Percentiles rank a stretch among this genome's conserved stretches.
phyloP scores from a whole-genome alignment of 2,888 invertebrate genomes.

The Plagodis dolabraria region DNA sequence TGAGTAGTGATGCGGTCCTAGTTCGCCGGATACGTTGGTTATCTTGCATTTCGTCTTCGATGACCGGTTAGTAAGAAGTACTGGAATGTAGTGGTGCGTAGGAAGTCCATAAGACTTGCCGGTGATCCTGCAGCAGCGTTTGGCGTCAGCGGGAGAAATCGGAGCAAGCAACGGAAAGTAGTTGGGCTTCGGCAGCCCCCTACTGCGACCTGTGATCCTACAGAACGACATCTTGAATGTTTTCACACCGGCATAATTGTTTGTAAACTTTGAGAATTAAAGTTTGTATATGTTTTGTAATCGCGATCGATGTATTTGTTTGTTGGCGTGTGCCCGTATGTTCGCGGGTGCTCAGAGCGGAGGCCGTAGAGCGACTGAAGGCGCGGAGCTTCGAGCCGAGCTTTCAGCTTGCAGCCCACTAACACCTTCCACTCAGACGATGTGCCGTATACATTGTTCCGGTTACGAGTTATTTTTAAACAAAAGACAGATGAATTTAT shows the following conservation, averaged over 20 bases:
- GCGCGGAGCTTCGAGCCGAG: slow-evolving; percentile 48
- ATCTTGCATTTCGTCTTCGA: slow-evolving; percentile 86
- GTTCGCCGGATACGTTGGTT: slow-evolving; percentile 86
- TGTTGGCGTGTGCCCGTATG: slow-evolving; percentile 53
- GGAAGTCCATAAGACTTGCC: slow-evolving; percentile 90
- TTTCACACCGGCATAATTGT: slow-evolving; percentile 75
- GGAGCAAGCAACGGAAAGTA: slow-evolving; percentile 92
- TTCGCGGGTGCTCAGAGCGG: slow-evolving; percentile 64
- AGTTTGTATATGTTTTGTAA: slow-evolving; percentile 40
- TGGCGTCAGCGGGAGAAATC: slow-evolving; percentile 92
- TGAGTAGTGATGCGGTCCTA: slow-evolving; percentile 86
- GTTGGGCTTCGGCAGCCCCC: slow-evolving; percentile 92
- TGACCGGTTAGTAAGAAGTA: slow-evolving; percentile 84
- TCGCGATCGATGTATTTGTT: slow-evolving; percentile 54
- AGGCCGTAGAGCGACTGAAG: slow-evolving; percentile 69
- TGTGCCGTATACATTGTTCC: slow-evolving; percentile 79
- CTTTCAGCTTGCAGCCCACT: slow-evolving; percentile 57
- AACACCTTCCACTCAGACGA: slow-evolving; percentile 79
- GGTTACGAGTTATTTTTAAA: slow-evolving; percentile 81
- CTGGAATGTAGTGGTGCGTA: slow-evolving; percentile 92
- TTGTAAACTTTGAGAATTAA: slow-evolving; percentile 44
- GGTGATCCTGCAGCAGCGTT: slow-evolving; percentile 91
- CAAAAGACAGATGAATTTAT: slow-evolving; percentile 77
- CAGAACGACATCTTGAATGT: slow-evolving; percentile 87
- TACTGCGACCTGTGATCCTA: slow-evolving; percentile 92